These are phyloP conservation scores for Sebastes matsubarae DNA, from an alignment of 2,797 vertebrate genomes.

Conservation along the genomic window DNA sequence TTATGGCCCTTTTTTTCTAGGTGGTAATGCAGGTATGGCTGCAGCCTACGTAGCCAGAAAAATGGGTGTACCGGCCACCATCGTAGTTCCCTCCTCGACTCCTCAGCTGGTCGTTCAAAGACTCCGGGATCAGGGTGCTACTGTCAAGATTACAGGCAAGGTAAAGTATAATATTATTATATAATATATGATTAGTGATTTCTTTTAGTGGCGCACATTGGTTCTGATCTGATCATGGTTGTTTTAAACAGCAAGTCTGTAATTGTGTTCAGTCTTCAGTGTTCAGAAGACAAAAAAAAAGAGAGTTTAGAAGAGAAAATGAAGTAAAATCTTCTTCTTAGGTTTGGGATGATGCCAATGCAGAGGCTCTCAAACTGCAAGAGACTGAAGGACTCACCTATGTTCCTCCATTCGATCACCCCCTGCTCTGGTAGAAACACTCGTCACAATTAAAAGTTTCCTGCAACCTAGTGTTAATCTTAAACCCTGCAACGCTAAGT, in stretches of 20 bases:
- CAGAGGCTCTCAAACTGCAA: constrained; percentile 77
- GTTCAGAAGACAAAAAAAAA: neutral
- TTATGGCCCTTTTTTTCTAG: constrained; percentile 48
- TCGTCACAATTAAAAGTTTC: neutral
- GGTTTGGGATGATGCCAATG: constrained; percentile 87
- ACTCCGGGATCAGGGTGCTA: constrained; percentile 78
- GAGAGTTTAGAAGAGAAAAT: neutral
- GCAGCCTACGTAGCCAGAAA: constrained; percentile 81
- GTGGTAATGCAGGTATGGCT: constrained; percentile 86
- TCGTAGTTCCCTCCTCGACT: constrained; percentile 80
- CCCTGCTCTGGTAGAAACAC: constrained; percentile 81
- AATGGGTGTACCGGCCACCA: constrained; percentile 79
- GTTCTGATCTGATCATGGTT: neutral
- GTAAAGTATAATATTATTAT: constrained; percentile 35
- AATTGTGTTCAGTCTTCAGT: neutral
- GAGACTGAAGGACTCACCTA: constrained; percentile 75
- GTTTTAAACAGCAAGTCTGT: neutral
- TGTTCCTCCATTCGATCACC: constrained; percentile 83
- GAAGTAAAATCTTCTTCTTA: constrained; percentile 11
- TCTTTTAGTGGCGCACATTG: neutral
- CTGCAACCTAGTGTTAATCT: neutral
- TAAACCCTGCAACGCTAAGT: neutral
- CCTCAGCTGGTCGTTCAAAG: constrained; percentile 75
- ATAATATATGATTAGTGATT: too few relatives aligned
- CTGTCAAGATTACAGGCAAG: constrained; percentile 78